Percentiles rank a stretch among this genome's conserved stretches.
phyloP scores from a whole-genome alignment of 2,888 invertebrate species.

The Melanchra persicariae region DNA sequence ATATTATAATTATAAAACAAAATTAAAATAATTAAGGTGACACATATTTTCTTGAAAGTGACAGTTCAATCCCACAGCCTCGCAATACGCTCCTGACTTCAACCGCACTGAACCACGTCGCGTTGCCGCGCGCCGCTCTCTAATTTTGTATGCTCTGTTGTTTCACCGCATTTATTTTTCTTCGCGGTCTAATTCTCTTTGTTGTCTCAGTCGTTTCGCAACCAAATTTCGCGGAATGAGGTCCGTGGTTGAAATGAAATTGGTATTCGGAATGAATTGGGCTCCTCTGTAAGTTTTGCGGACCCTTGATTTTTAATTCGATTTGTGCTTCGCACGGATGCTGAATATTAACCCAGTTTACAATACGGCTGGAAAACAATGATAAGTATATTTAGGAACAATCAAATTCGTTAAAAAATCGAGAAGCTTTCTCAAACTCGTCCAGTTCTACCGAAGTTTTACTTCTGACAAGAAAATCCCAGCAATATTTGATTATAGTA shows the following conservation, averaged over 20 bases:
- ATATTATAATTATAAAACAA: not conserved
- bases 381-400: conserved; percentile 27
- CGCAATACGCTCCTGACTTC: conserved; percentile 33
- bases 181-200: conserved; percentile 89
- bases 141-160: conserved; percentile 89
- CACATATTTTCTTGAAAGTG: conserved; percentile 9
- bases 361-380: conserved; percentile 66
- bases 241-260: conserved; percentile 87
- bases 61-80: not conserved
- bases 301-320: conserved; percentile 86
- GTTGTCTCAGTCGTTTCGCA: conserved; percentile 89
- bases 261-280: conserved; percentile 88
- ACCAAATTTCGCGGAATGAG: conserved; percentile 89
- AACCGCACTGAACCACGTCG: conserved; percentile 62
- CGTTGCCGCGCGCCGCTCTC: conserved; percentile 74
- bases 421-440: too few relatives aligned
- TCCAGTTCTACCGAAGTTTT: not conserved
- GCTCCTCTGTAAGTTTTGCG: conserved; percentile 78
- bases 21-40: not conserved
- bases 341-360: conserved; percentile 77
- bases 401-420: not conserved
- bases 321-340: conserved; percentile 74
- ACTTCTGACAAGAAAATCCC: too few relatives aligned
- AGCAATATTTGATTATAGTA: not conserved
- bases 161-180: conserved; percentile 89